Evolutionary conservation across 1,140 invertebrate species (phyloP), one percentile per base, ranked within the genome.

Genomic region (Zelostemma sp.): DNA sequence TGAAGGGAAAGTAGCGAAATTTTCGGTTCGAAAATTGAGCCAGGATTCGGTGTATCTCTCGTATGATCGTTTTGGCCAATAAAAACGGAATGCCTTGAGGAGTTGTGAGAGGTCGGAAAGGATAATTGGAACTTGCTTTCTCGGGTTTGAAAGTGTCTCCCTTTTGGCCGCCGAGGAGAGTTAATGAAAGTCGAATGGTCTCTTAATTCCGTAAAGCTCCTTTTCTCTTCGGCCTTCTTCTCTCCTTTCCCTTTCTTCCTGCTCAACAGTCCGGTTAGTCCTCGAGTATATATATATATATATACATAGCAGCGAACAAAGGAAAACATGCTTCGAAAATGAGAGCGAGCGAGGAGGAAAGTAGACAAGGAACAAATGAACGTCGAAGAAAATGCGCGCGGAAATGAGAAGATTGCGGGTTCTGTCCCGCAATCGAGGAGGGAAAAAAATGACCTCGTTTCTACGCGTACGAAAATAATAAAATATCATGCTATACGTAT

Each of bases 171-270:
- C 16, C 53, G 47, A 28, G 74, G 66, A 50, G 63, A 75, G 68
- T 79, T 79, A 80, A 80, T 75, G 74, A 78, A 80, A 76, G 70
- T 57, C 71, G 76, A 78, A 80, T 76, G 72, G 78, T 71, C 76
- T 78, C 76, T 79, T 80, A 81, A 81, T 80, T 78, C 77, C 74
- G 66, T 77, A 79, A 75, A 80, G 74, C 67, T 70, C 58, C 60
- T 62, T 45, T 63, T 49, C 49, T 59, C 14, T 40, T 43, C n/a
- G 6, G 5, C 33, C 8, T 19, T 43, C 8, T 19, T 43, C 16
- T 41, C 38, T 68, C 55, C 40, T 65, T 56, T 56, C 73, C 51
- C 16, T 43, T 55, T 58, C 63, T 51, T 66, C 64, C 60, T 51
- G 64, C 61, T 66, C 50, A 40, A 46, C 58, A 63, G 55, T 61